phyloP scores from a whole-genome alignment of 2,797 vertebrate species.

The Leptoclinus maculatus region DNA sequence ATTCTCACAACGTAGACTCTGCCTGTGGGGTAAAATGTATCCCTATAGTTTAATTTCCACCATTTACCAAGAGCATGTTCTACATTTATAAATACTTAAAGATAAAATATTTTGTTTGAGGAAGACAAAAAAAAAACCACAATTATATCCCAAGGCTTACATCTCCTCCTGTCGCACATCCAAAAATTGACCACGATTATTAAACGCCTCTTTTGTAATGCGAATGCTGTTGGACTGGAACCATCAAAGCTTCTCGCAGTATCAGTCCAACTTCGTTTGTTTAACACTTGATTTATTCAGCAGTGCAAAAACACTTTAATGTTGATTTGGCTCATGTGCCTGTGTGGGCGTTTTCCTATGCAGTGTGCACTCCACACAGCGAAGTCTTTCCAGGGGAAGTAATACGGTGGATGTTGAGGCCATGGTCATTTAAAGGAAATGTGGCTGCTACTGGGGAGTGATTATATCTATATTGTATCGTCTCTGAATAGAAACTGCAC shows the following conservation, averaged over 20 bases:
- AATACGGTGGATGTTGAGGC: conserved; percentile 66
- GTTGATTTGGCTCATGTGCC: conserved; percentile 77
- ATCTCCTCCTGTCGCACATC: conserved; percentile 53
- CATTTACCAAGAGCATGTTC: conserved; percentile 3
- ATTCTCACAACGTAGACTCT: background rate
- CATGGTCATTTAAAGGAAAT: conserved; percentile 57
- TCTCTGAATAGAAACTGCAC: conserved; percentile 10
- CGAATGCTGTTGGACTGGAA: conserved; percentile 45
- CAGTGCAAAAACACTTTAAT: conserved; percentile 65
- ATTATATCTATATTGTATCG: conserved; percentile 26
- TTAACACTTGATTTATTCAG: conserved; percentile 66
- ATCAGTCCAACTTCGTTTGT: conserved; percentile 57
- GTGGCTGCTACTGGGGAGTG: conserved; percentile 30
- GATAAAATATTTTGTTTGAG: conserved; percentile 18
- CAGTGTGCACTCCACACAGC: conserved; percentile 65
- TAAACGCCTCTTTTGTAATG: conserved; percentile 52
- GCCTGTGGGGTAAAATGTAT: background rate
- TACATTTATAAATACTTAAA: background rate
- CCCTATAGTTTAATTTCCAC: background rate
- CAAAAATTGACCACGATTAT: conserved; percentile 51
- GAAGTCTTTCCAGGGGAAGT: conserved; percentile 69
- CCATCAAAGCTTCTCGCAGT: conserved; percentile 43
- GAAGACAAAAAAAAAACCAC: background rate
- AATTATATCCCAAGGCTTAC: conserved; percentile 30
- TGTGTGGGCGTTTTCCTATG: conserved; percentile 80